Base-by-base conservation (phyloP, 2,113 vertebrate genomes). In the Monopterus albus region DNA sequence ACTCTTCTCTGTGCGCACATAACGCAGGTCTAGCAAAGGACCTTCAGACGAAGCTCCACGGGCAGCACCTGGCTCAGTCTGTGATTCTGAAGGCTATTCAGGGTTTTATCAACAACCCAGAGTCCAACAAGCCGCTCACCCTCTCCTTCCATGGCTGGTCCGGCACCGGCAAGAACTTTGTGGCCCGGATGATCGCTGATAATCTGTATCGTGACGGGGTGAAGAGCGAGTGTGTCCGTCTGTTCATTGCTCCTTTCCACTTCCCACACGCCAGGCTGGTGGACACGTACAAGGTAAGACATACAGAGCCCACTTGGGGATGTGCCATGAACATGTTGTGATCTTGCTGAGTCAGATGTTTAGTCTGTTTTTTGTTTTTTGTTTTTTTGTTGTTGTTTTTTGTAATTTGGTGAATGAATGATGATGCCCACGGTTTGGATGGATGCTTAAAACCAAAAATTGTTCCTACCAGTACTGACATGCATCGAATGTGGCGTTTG, bases 131-230 rank as follows among this genome's bases (percentile, higher is more conserved):
- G 79, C 94, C 96, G 0, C 91, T 98, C 38, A 95, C 92, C 0
- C 95, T 99, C 59, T 97, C 96, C 0, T 98, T 99, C 90, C 96
- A 98, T 0, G 98, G 98, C 82, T 98, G 97, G 96, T 97, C 97
- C 0, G 98, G 98, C 52, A 99, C 98, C 0, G 98, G 98, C 53
- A 99, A 99, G 92, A 99, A 97, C 92, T 96, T 96, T 3, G 95
- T 98, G 88, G 94, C 96, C 0, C 91, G 94, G 39, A 85, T 99
- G 77, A 88, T 99, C 36, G 95, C 95, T 0, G 92, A 95, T 64
- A 95, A 96, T 87, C 92, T 99, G 46, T 99, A 95, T 78, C 94
- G 83, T 20, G 96, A 97, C 0, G 96, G 96, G 36, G 90, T 95
- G 78, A 94, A 87, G 88, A 99, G 95, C 0, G 89, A 94, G 73